phyloP scores from a whole-genome alignment of 2,113 vertebrate species.

The Trichomycterus rosablanca region DNA sequence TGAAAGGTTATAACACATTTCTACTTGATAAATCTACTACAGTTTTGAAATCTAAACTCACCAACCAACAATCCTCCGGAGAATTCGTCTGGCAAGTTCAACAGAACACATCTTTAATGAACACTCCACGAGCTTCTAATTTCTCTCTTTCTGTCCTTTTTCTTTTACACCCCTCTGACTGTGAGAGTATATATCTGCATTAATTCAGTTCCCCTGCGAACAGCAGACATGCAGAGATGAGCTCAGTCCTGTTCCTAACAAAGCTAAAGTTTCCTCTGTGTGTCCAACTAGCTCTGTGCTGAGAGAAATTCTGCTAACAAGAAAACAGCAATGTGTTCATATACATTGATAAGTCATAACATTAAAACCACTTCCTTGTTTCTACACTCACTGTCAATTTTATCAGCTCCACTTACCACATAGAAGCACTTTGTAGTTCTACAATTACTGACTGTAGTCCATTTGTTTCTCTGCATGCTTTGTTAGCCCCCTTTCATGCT shows the following conservation, averaged over 20 bases:
- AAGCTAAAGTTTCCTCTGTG: constrained; percentile 12
- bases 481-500: too few species aligned
- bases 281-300: constrained; percentile 11
- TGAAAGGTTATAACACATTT: too few species aligned
- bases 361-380: too few species aligned
- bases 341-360: too few species aligned
- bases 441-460: too few species aligned
- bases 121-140: constrained; percentile 10
- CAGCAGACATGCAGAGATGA: not conserved
- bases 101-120: constrained; percentile 20
- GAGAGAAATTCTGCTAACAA: constrained; percentile 19
- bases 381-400: too few species aligned
- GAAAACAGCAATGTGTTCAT: not conserved
- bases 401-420: too few species aligned
- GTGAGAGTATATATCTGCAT: not conserved
- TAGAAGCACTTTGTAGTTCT: too few species aligned
- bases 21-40: too few species aligned
- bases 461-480: too few species aligned
- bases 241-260: constrained; percentile 14
- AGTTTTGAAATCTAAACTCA: too few species aligned
- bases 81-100: not conserved
- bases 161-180: constrained; percentile 14
- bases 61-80: not conserved
- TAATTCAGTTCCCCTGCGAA: constrained; percentile 17
- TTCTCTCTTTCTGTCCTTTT: not conserved